These are phyloP conservation scores for Alcedo atthis DNA, from an alignment of 2,797 vertebrate species.

Conservation along the genomic window DNA sequence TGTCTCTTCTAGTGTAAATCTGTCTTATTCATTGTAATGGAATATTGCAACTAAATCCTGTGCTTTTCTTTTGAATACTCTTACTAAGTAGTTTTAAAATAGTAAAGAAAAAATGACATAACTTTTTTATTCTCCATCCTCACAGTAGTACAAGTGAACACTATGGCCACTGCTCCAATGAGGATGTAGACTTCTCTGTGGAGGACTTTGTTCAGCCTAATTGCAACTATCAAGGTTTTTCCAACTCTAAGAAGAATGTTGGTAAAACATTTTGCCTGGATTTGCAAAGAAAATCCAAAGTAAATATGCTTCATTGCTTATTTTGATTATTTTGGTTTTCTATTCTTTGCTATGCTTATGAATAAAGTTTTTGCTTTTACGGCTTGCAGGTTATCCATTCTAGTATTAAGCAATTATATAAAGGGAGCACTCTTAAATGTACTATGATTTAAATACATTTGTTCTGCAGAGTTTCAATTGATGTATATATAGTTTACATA, in stretches of 20 bases:
- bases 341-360: background rate
- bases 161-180: constrained; percentile 25
- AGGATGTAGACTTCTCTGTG: constrained; percentile 64
- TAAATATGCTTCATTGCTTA: constrained; percentile 45
- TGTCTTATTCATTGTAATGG: background rate
- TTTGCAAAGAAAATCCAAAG: constrained; percentile 65
- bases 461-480: background rate
- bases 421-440: background rate
- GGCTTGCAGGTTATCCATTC: background rate
- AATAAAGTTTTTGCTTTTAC: background rate
- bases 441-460: background rate
- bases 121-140: constrained; percentile 17
- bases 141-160: constrained; percentile 56
- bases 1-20: background rate
- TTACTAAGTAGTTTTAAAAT: background rate
- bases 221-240: constrained; percentile 41
- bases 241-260: constrained; percentile 31
- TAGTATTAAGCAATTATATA: accelerated
- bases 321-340: background rate
- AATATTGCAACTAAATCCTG: background rate
- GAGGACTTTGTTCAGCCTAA: constrained; percentile 72
- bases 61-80: background rate
- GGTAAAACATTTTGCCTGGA: constrained; percentile 50
- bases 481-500: background rate
- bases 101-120: background rate